These are phyloP conservation scores for Scartelaos histophorus DNA, from an alignment of 2,113 vertebrate species.

Conservation along the genomic window DNA sequence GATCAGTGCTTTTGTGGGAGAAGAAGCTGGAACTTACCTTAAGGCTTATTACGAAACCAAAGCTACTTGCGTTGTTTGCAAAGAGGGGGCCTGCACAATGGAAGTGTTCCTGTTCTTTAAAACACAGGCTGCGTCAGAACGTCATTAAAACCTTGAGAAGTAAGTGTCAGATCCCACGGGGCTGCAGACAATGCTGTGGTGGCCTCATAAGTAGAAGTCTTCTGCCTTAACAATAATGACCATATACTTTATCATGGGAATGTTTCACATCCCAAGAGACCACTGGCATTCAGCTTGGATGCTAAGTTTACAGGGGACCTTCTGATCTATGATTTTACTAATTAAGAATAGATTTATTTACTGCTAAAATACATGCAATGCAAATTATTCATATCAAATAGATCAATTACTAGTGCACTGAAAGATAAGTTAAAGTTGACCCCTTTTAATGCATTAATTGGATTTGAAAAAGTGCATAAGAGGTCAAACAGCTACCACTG, in stretches of 20 bases:
- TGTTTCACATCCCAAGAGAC: neutral
- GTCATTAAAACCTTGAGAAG: slow-evolving; percentile 43
- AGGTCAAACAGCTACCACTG: neutral
- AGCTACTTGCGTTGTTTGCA: slow-evolving; percentile 45
- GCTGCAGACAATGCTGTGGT: slow-evolving; percentile 32
- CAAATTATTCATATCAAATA: neutral
- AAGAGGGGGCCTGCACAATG: slow-evolving; percentile 49
- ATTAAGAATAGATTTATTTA: neutral
- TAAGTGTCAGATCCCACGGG: slow-evolving; percentile 35
- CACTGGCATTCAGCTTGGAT: neutral
- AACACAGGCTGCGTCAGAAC: slow-evolving; percentile 34
- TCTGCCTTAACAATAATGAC: slow-evolving; percentile 29
- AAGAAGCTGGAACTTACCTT: slow-evolving; percentile 31
- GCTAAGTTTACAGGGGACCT: neutral
- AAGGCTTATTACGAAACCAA: slow-evolving; percentile 50
- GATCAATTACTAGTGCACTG: neutral
- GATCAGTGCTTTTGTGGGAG: slow-evolving; percentile 51
- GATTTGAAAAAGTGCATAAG: neutral
- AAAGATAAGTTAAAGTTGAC: neutral
- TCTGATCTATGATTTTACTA: neutral
- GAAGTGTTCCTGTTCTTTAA: slow-evolving; percentile 33
- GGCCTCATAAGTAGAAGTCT: slow-evolving; percentile 16
- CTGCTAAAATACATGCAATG: neutral
- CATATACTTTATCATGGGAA: slow-evolving; percentile 27
- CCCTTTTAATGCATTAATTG: neutral